A percentile compares a stretch with the other conserved stretches of the same genome.
Conservation (phyloP, 2,113 vertebrate genomes). For the Lophochroa leadbeateri region DNA sequence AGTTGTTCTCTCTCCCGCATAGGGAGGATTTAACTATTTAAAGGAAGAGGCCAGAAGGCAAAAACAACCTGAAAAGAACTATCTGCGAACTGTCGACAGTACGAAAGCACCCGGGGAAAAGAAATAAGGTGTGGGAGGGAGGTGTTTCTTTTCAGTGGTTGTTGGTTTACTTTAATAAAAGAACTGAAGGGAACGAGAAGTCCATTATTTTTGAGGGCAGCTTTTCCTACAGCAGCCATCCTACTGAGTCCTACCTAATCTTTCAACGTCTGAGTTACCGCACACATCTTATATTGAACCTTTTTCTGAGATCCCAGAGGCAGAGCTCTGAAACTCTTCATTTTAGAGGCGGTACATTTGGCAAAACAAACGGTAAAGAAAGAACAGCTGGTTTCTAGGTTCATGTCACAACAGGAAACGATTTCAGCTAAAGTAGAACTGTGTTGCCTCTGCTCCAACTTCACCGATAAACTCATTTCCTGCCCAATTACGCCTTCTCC, state of each 20-base stretch:
- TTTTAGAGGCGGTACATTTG: not conserved
- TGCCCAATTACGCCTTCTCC: not conserved
- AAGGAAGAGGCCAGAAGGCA: not conserved
- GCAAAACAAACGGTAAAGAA: not conserved
- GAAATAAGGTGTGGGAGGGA: fast-evolving
- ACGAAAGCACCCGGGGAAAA: not conserved
- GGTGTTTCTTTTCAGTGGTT: not conserved
- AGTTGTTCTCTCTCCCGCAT: not conserved
- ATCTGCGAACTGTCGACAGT: not conserved
- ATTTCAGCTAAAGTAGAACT: not conserved
- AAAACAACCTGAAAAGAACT: not conserved
- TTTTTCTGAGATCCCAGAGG: not conserved
- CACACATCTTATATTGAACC: not conserved
- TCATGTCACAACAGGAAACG: not conserved
- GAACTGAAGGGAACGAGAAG: not conserved
- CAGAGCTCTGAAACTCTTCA: not conserved
- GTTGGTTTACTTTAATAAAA: not conserved
- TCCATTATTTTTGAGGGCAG: not conserved
- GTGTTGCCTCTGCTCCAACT: not conserved
- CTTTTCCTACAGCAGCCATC: not conserved
- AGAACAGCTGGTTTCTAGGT: not conserved
- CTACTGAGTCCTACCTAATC: not conserved
- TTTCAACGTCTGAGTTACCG: not conserved
- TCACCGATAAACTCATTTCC: not conserved
- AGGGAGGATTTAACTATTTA: not conserved